Percentiles rank a stretch among this genome's conserved stretches.
phyloP scores from a whole-genome alignment of 2,888 invertebrate genomes.

The Allolobophora icterica region DNA sequence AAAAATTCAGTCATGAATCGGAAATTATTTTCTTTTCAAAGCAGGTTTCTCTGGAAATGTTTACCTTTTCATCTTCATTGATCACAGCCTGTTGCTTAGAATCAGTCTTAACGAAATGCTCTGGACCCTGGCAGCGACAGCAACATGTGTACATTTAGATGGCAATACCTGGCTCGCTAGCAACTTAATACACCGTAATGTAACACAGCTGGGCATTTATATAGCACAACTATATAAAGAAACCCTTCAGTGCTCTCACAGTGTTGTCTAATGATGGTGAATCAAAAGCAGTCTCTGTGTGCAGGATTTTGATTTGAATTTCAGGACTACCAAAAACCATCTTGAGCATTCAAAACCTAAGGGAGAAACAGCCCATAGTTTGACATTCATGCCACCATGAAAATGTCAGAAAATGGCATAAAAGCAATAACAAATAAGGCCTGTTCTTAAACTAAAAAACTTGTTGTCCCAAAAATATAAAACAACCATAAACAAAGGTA shows the following conservation, averaged over 20 bases:
- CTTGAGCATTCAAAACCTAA: background rate
- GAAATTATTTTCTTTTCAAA: background rate
- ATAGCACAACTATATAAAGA: background rate
- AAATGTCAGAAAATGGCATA: background rate
- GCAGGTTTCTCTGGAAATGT: background rate
- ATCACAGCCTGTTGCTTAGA: background rate
- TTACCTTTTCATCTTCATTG: background rate
- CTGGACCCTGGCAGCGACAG: conserved; percentile 17
- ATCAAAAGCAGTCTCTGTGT: background rate
- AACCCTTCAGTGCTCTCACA: conserved; percentile 1
- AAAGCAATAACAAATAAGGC: background rate
- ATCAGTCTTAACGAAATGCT: conserved; percentile 1
- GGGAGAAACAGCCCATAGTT: background rate
- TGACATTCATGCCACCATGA: background rate
- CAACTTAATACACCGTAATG: background rate
- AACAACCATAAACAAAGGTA: background rate
- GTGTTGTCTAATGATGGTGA: background rate
- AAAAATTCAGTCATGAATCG: background rate
- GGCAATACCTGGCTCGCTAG: background rate
- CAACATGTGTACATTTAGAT: background rate
- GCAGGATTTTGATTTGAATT: background rate
- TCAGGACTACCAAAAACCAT: background rate
- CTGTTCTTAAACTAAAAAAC: background rate
- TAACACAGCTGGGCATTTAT: background rate
- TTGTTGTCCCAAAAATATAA: background rate